phyloP scores from a whole-genome alignment of 2,888 invertebrate species.

The Myopa testacea region DNA sequence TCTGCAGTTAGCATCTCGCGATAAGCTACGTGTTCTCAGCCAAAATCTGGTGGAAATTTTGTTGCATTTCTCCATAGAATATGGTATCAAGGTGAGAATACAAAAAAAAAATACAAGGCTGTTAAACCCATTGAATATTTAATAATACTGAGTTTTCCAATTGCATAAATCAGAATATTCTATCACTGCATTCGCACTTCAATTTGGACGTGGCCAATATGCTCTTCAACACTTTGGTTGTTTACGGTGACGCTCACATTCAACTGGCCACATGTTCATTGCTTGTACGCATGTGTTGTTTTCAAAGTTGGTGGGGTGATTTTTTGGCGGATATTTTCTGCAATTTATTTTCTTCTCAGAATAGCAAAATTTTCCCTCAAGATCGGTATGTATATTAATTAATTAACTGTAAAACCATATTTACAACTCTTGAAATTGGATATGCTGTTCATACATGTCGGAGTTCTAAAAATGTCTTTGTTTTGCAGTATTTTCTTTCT shows the following conservation, averaged over 20 bases:
- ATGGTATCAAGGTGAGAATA: conserved; percentile 67
- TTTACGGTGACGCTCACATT: conserved; percentile 82
- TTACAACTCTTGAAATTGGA: too few relatives aligned
- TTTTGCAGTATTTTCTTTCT: conserved; percentile 82
- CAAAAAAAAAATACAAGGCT: not conserved
- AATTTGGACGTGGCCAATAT: conserved; percentile 72
- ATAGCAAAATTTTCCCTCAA: conserved; percentile 84
- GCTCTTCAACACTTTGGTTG: conserved; percentile 79
- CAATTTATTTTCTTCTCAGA: conserved; percentile 81
- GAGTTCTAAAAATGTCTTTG: too few relatives aligned
- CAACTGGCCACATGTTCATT: conserved; percentile 84
- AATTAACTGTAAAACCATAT: not conserved
- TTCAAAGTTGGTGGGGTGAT: conserved; percentile 89
- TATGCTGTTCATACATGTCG: too few relatives aligned
- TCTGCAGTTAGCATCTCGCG: conserved; percentile 77
- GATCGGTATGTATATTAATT: conserved; percentile 75
- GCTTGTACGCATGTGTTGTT: conserved; percentile 79
- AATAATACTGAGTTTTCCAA: conserved; percentile 50
- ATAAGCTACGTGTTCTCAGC: conserved; percentile 84
- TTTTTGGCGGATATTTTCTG: conserved; percentile 87
- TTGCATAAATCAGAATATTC: conserved; percentile 57
- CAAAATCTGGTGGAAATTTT: conserved; percentile 86
- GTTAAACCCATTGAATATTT: not conserved
- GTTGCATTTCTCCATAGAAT: conserved; percentile 76
- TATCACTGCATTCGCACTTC: conserved; percentile 65